Evolutionary conservation across 2,113 vertebrate species (phyloP).

Genomic region (Rostratula benghalensis): DNA sequence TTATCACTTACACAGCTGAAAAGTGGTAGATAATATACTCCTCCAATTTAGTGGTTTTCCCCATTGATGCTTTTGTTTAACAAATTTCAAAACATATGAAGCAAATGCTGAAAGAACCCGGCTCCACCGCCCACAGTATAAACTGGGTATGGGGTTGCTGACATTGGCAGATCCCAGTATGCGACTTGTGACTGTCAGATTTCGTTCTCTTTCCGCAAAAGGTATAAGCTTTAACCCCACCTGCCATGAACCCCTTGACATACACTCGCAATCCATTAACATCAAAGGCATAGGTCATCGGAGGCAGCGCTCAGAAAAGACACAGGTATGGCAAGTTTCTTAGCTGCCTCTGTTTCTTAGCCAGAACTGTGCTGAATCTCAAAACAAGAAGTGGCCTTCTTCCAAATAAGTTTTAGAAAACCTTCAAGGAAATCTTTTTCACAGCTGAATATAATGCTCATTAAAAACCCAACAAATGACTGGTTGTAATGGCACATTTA

Average conservation of each 20-base stretch:
- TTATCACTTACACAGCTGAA: neutral
- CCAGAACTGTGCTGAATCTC: neutral
- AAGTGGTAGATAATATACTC: neutral
- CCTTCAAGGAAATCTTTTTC: neutral
- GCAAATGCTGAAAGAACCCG: neutral
- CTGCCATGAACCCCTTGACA: neutral
- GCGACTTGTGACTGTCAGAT: neutral
- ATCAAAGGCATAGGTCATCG: neutral
- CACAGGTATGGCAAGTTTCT: neutral
- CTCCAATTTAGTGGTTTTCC: neutral
- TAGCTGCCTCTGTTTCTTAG: neutral
- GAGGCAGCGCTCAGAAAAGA: neutral
- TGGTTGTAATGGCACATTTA: neutral
- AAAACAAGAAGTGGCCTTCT: neutral
- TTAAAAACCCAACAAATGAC: neutral
- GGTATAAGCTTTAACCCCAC: neutral
- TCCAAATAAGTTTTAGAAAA: neutral
- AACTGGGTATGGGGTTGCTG: neutral
- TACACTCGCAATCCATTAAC: neutral
- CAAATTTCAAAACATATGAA: fast-evolving
- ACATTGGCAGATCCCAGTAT: neutral
- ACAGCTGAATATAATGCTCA: neutral
- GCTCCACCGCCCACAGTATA: neutral
- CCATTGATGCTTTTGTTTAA: neutral
- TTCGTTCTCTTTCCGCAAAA: neutral